These are phyloP conservation scores for Numida meleagris DNA, from an alignment of 2,113 vertebrate species.

Conservation along the genomic window DNA sequence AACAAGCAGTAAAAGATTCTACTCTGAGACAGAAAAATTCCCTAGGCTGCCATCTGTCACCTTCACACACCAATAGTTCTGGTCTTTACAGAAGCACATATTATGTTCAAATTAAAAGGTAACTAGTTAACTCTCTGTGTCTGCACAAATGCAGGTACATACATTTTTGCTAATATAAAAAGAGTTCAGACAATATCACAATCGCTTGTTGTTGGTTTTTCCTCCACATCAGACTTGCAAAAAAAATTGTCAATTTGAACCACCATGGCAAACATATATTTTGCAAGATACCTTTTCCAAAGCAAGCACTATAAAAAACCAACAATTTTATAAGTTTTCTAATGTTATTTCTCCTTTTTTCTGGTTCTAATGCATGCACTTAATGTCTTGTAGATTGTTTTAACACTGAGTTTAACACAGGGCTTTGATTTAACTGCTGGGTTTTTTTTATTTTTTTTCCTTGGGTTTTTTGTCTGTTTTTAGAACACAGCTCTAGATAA, in stretches of 20 bases:
- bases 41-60: background rate
- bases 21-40: background rate
- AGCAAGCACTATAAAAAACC: background rate
- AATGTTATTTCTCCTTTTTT: constrained; percentile 79
- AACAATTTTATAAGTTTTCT: background rate
- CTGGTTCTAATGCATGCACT: constrained; percentile 73
- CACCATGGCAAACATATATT: rapidly evolving
- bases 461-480: constrained; percentile 31
- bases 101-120: background rate
- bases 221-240: constrained; percentile 58
- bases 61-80: background rate
- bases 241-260: background rate
- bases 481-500: constrained; percentile 99
- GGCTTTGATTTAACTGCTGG: background rate
- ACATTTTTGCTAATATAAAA: background rate
- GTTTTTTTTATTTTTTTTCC: constrained; percentile 36
- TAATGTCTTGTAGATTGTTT: background rate
- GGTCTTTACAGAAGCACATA: background rate
- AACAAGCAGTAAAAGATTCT: background rate
- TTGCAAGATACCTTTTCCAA: background rate
- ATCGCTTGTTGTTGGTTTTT: background rate
- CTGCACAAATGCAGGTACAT: background rate
- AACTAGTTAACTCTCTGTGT: background rate
- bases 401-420: background rate
- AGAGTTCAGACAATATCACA: background rate